These are phyloP conservation scores for Agrotis segetum DNA, from an alignment of 2,888 invertebrate genomes.

Conservation along the genomic window DNA sequence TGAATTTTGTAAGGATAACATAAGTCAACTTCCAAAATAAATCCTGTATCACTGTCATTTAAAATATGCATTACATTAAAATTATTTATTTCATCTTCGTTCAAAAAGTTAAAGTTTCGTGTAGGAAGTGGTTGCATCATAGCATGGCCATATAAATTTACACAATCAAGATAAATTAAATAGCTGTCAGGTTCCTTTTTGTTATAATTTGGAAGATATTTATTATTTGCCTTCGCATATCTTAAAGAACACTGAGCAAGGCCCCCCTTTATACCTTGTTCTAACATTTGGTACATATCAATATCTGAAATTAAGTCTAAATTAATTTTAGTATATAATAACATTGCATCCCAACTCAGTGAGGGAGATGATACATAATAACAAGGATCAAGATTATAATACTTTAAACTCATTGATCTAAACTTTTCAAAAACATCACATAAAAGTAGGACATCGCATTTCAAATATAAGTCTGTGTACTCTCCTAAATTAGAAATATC, in stretches of 20 bases:
- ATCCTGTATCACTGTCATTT: constrained; percentile 1
- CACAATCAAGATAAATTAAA: constrained; percentile 16
- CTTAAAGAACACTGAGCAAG: not conserved
- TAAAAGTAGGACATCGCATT: constrained; percentile 75
- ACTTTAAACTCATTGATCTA: constrained; percentile 59
- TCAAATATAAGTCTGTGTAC: constrained; percentile 45
- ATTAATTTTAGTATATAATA: not conserved
- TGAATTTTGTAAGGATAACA: constrained; percentile 5
- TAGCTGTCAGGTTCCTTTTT: not conserved
- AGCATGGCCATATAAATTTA: constrained; percentile 1
- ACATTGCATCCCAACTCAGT: constrained; percentile 14
- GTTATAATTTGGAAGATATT: not conserved
- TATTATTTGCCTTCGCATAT: not conserved
- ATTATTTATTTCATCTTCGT: not conserved
- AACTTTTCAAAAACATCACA: constrained; percentile 77
- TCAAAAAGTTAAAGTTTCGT: constrained; percentile 10
- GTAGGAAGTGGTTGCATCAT: not conserved
- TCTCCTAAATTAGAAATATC: not conserved
- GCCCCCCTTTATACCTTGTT: not conserved
- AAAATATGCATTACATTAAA: too few species aligned
- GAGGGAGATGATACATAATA: constrained; percentile 62
- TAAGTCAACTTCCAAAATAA: constrained; percentile 23
- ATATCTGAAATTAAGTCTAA: not conserved
- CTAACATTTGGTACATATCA: constrained; percentile 1
- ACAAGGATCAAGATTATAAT: constrained; percentile 69